Evolutionary conservation across 2,888 invertebrate genomes (phyloP), one percentile per base, ranked within the genome.

Genomic region (Thereva unica): DNA sequence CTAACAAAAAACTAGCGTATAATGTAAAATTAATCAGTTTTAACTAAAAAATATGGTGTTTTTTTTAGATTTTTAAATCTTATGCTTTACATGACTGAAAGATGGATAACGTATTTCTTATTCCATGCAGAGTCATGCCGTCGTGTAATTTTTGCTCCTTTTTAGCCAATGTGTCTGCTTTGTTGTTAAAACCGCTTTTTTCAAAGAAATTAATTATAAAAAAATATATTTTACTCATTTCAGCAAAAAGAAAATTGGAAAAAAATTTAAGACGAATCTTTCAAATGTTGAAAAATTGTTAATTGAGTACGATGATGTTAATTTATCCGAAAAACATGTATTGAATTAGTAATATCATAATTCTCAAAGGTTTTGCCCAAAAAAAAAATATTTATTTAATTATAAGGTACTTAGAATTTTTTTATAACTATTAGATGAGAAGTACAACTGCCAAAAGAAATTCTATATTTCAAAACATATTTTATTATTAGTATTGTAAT

Each of bases 201-300:
- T 12, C 47, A 10, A 47, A n/a, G n/a, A 47, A n/a, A 47, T 10
- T 47, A 47, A 59, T 5, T 59, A 49, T 12, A 61, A 49, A 61
- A 61, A 41, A 41, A 23, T 23, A 23, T 50, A 49, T 50, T 61
- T 61, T 23, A 10, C 64, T 63, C 59, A 67, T 69, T 69, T 69
- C 69, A 69, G 69, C 23, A 55, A 53, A 42, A 64, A 67, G 37
- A 67, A 35, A 63, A 54, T 8, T 41, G 64, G 59, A 53, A 54
- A 52, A 34, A 64, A 61, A 37, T 50, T 61, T 40, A 56, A 64
- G 55, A 64, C 47, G 67, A 64, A 64, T 54, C 69, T 61, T 41
- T 67, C 67, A 44, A 69, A 69, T 52, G 54, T 69, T 54, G 67
- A 69, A 67, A 69, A 67, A 69, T 67, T 69, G 55, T 61, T 69